A percentile compares a stretch with the other conserved stretches of the same genome.
Evolutionary conservation across 2,797 vertebrate species (phyloP).

Genomic region (Miichthys miiuy): DNA sequence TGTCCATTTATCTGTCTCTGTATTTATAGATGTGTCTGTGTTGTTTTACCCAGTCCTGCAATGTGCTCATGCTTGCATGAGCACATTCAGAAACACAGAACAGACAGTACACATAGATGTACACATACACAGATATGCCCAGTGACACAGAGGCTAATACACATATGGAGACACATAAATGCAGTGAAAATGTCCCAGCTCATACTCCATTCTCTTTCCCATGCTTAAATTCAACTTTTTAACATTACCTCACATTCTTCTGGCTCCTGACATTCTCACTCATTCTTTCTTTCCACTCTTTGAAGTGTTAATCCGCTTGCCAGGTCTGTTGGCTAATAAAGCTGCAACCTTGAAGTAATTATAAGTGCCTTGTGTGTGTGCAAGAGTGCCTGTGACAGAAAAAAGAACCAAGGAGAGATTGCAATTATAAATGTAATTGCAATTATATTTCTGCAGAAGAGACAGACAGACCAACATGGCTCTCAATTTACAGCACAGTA

Average conservation of each 20-base stretch:
- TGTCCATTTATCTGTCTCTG: not conserved
- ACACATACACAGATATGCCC: constrained; percentile 14
- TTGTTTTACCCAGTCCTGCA: constrained; percentile 25
- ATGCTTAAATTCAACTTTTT: constrained; percentile 36
- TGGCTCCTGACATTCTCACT: constrained; percentile 34
- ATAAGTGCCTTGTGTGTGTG: constrained; percentile 55
- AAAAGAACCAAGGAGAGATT: constrained; percentile 35
- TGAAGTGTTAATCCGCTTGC: constrained; percentile 76
- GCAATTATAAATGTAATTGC: constrained; percentile 27
- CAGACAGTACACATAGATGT: constrained; percentile 35
- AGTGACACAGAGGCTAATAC: constrained; percentile 18
- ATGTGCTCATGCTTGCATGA: constrained; percentile 20
- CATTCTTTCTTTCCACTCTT: constrained; percentile 53
- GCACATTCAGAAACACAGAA: constrained; percentile 36
- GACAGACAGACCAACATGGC: not conserved
- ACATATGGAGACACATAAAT: not conserved
- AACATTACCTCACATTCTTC: constrained; percentile 48
- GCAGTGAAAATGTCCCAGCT: not conserved
- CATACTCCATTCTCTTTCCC: constrained; percentile 20
- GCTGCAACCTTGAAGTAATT: constrained; percentile 73
- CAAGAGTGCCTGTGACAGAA: constrained; percentile 39
- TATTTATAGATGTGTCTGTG: constrained; percentile 27
- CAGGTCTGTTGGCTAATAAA: constrained; percentile 74
- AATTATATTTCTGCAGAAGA: constrained; percentile 24
- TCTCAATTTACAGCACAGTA: not conserved